A percentile compares a stretch with the other conserved stretches of the same genome.
phyloP scores from a whole-genome alignment of 2,797 vertebrate genomes.

The Danio albolineatus region DNA sequence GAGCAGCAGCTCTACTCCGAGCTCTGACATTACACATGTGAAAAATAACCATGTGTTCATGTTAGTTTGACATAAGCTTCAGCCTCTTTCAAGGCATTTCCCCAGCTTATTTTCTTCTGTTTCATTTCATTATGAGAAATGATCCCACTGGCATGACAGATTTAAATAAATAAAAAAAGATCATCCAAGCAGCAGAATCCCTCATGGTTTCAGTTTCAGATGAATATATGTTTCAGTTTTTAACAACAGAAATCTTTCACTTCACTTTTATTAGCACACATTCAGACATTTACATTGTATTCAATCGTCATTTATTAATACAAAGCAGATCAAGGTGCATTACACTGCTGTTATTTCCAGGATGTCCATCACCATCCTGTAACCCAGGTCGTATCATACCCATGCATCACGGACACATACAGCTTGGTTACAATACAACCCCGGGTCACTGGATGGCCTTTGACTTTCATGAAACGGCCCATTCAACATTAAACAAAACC shows the following conservation, averaged over 20 bases:
- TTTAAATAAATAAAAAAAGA: background rate
- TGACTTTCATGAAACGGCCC: background rate
- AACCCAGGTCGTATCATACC: conserved; percentile 74
- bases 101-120: background rate
- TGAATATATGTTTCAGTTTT: background rate
- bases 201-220: background rate
- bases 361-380: conserved; percentile 48
- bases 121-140: background rate
- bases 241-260: background rate
- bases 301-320: background rate
- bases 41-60: background rate
- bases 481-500: background rate
- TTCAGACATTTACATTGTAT: background rate
- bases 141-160: background rate
- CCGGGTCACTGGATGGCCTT: conserved; percentile 52
- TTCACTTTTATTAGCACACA: conserved; percentile 6
- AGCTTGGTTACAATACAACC: conserved; percentile 73
- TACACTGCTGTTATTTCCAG: background rate
- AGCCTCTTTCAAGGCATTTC: background rate
- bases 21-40: background rate
- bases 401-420: conserved; percentile 61
- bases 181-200: background rate
- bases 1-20: too few species aligned
- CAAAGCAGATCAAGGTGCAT: background rate
- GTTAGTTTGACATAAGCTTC: background rate